Evolutionary conservation across 2,797 vertebrate genomes (phyloP), one percentile per base, ranked within the genome.

Genomic region (Acanthis flammea): DNA sequence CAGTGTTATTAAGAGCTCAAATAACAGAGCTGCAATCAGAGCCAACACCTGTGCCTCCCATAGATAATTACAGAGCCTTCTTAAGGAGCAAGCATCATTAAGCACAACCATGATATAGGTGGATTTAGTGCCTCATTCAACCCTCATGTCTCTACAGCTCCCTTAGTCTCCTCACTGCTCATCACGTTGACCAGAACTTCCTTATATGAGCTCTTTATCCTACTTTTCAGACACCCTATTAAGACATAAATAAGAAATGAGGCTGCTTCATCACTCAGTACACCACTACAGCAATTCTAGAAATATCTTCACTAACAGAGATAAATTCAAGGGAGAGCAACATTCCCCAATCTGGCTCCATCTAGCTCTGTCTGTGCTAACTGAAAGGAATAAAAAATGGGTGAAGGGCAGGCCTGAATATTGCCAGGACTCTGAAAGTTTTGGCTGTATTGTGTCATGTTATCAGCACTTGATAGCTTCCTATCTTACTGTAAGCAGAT

Each of bases 391-490:
- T 6, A 58, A 71, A 10, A 91, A 77, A 31, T 1, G 0, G 9
- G 10, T 37, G 14, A 84, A 57, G 1, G 3, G 6, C 1, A 67
- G 9, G 13, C 24, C 33, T 10, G 6, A 80, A 74, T 6, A 63
- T 0, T 0, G 5, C 12, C 21, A 72, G 37, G 12, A 61, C 25
- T 16, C 8, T 39, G 4, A 23, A 39, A 17, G 28, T n/a, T 75
- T 73, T 35, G 19, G 3, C 19, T 35, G 3, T 12, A 42, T 3
- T 4, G 0, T 28, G 7, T 48, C 21, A 65, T 1, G 0, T 37
- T 37, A 53, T 7, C 7, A 60, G n/a, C 60, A 48, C 22, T 33
- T 18, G 7, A 44, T 10, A 19, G 30, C 2, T 15, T 55, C 17
- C 1, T 37, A 12, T 5, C 31, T 58, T 61, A 25, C 51, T 23